phyloP scores from a whole-genome alignment of 2,113 vertebrate species.

The Clarias magur region DNA sequence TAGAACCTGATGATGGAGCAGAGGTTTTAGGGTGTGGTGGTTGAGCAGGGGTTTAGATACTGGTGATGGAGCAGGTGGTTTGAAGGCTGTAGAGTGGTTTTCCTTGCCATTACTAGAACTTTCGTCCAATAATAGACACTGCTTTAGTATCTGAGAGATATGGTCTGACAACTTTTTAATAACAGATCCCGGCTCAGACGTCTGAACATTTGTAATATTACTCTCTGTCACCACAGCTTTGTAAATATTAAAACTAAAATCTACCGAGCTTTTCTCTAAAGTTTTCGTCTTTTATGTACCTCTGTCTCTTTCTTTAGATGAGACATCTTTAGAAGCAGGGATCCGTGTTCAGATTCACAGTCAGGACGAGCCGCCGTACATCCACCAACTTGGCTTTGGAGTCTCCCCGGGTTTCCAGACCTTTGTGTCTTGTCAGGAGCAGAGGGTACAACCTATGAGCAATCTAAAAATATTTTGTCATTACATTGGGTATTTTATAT shows the following conservation, averaged over 20 bases:
- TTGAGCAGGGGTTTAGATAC: not conserved
- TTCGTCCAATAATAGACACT: not conserved
- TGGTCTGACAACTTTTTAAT: not conserved
- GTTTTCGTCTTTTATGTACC: not conserved
- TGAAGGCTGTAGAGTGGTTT: too few species aligned
- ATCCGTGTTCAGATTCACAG: slow-evolving; percentile 98
- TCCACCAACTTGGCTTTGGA: slow-evolving; percentile 96
- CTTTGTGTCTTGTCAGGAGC: slow-evolving; percentile 98
- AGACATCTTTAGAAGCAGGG: slow-evolving; percentile 95
- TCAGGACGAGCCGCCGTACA: slow-evolving; percentile 95
- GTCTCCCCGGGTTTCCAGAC: slow-evolving; percentile 98
- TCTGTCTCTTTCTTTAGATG: slow-evolving; percentile 73
- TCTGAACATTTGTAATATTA: not conserved
- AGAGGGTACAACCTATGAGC: slow-evolving; percentile 80
- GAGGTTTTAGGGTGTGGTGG: not conserved
- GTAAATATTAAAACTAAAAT: not conserved
- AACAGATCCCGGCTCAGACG: not conserved
- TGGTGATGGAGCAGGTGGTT: not conserved
- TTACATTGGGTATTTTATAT: too few species aligned
- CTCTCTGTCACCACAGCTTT: not conserved
- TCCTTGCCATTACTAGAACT: not conserved
- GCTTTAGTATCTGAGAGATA: not conserved
- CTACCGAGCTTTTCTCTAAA: not conserved
- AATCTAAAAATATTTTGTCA: too few species aligned
- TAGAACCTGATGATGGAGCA: not conserved